phyloP scores from a whole-genome alignment of 1,140 invertebrate genomes.

The Ladona fulva region DNA sequence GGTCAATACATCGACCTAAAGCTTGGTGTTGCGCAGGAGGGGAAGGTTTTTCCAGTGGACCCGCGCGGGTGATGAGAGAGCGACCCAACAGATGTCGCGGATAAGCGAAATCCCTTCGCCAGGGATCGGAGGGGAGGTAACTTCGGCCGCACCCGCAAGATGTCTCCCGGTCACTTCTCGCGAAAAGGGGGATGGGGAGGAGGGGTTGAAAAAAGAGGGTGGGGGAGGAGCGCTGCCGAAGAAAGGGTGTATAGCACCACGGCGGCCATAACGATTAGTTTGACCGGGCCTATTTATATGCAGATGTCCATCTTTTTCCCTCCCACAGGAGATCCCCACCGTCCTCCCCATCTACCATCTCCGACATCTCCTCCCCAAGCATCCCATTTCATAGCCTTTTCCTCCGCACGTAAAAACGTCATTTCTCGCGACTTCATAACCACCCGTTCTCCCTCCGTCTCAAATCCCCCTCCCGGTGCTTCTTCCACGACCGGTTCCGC shows the following conservation, averaged over 20 bases:
- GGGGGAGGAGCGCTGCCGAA: conserved; percentile 37
- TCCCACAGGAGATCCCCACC: conserved; percentile 10
- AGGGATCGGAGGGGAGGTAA: conserved; percentile 6
- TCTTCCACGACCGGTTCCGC: no score
- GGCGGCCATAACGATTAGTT: conserved; percentile 21
- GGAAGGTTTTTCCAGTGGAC: neutral
- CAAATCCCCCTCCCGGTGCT: conserved; percentile 38
- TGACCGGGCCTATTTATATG: conserved; percentile 15
- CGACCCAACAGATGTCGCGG: neutral
- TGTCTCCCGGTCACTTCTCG: neutral
- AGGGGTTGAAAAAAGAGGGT: conserved; percentile 32
- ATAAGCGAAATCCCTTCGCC: conserved; percentile 6
- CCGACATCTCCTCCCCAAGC: conserved; percentile 31
- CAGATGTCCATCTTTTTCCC: conserved; percentile 11
- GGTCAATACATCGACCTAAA: conserved; percentile 1
- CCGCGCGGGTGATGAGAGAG: conserved; percentile 2
- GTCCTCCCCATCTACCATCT: conserved; percentile 22
- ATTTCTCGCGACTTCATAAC: conserved; percentile 36
- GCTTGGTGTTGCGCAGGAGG: neutral
- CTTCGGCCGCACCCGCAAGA: conserved; percentile 4
- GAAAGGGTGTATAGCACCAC: conserved; percentile 31
- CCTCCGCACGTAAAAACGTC: conserved; percentile 14
- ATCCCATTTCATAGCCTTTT: conserved; percentile 23
- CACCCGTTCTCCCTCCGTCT: conserved; percentile 31
- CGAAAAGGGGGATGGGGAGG: neutral